phyloP scores from a whole-genome alignment of 2,113 vertebrate genomes.

The Dissostichus mawsoni region DNA sequence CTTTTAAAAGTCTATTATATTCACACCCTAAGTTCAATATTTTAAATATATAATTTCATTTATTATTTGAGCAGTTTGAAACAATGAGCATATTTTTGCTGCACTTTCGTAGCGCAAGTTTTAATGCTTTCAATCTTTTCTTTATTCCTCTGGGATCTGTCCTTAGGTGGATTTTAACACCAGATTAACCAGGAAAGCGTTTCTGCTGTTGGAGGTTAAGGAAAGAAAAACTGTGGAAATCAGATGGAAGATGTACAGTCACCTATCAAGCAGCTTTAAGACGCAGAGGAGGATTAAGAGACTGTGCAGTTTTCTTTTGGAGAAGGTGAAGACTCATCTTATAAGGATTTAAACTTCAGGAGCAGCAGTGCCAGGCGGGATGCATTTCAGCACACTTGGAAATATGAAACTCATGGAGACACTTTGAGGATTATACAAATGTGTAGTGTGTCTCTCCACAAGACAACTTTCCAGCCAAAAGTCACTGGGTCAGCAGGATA shows the following conservation, averaged over 20 bases:
- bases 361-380: slow-evolving; percentile 58
- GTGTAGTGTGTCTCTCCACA: slow-evolving; percentile 35
- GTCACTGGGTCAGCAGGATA: slow-evolving; percentile 51
- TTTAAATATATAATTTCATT: not conserved
- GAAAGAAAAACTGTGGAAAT: slow-evolving; percentile 57
- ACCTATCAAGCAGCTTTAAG: slow-evolving; percentile 54
- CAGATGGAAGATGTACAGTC: slow-evolving; percentile 53
- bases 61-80: not conserved
- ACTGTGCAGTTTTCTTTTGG: slow-evolving; percentile 60
- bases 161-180: slow-evolving; percentile 60
- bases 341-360: slow-evolving; percentile 71
- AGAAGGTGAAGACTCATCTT: slow-evolving; percentile 68
- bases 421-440: slow-evolving; percentile 73
- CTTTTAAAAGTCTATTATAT: slow-evolving; percentile 7
- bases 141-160: slow-evolving; percentile 32
- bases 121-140: slow-evolving; percentile 5
- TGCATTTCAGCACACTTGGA: slow-evolving; percentile 69
- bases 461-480: slow-evolving; percentile 38
- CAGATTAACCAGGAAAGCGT: slow-evolving; percentile 55
- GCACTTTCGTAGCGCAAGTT: not conserved
- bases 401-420: slow-evolving; percentile 64
- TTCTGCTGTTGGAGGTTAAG: slow-evolving; percentile 39
- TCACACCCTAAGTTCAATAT: not conserved
- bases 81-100: not conserved
- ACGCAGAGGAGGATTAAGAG: slow-evolving; percentile 70